Evolutionary conservation across 2,888 invertebrate species (phyloP).

Genomic region (Malacosoma neustria): DNA sequence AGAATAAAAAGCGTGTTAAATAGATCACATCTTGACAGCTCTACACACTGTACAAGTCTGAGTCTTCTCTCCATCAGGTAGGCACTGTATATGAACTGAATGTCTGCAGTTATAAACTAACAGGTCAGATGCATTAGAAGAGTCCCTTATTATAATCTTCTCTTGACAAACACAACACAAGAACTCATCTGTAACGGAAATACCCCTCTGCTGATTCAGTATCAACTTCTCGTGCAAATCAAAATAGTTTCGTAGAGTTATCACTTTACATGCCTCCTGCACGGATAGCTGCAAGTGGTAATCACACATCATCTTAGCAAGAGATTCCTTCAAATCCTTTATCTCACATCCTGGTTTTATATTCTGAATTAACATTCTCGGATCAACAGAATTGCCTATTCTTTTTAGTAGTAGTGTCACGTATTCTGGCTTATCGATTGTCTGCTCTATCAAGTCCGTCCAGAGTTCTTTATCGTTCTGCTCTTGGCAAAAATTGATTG

Average conservation of each 20-base stretch:
- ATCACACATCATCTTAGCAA: constrained; percentile 96
- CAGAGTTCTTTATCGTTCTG: constrained; percentile 95
- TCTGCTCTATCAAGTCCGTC: constrained; percentile 91
- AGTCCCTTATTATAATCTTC: constrained; percentile 83
- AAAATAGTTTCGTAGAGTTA: constrained; percentile 93
- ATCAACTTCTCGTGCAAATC: constrained; percentile 89
- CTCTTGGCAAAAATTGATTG: constrained; percentile 97
- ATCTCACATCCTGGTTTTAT: constrained; percentile 91
- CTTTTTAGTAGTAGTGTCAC: constrained; percentile 75
- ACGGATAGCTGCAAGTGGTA: constrained; percentile 95
- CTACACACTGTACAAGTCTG: constrained; percentile 53
- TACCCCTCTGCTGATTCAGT: constrained; percentile 84
- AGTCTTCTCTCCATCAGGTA: constrained; percentile 68
- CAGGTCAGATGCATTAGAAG: constrained; percentile 80
- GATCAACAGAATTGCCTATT: constrained; percentile 88
- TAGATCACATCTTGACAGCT: constrained; percentile 57
- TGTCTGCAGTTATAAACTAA: constrained; percentile 92
- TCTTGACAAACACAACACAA: constrained; percentile 87
- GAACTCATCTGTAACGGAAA: constrained; percentile 82
- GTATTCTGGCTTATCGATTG: constrained; percentile 88
- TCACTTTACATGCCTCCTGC: constrained; percentile 92
- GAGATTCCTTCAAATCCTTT: constrained; percentile 90
- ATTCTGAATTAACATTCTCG: constrained; percentile 87
- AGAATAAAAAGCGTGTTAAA: no score
- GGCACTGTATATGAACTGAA: constrained; percentile 89